Base-by-base conservation (phyloP, 1,140 invertebrate species). In the Pinna nobilis region DNA sequence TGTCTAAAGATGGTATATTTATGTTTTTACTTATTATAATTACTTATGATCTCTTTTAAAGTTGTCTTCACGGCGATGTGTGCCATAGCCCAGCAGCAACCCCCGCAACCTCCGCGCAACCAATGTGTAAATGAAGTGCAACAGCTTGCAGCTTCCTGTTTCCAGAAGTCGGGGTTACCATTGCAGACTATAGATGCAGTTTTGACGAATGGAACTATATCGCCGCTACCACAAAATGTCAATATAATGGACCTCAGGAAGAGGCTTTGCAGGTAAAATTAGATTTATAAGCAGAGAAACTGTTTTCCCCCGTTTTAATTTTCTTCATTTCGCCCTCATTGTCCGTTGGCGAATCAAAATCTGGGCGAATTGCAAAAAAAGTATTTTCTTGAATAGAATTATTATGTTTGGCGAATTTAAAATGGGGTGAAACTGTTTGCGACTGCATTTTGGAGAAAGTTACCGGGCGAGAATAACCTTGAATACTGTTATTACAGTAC, bases 181-280 rank as follows among this genome's bases (percentile, higher is more conserved):
- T 47, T 75, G 51, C 60, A 65, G 44, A 51, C 67, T 13, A 66
- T 65, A 1, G 67, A 75, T 32, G 73, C 73, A 25, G 63, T 75
- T 11, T 60, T 75, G 28, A 64, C 67, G 4, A 75, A 75, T n/a
- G 66, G 67, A 41, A 75, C 66, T 5, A 70, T 70, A 20, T 57
- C 66, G 5, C 73, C 60, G 37, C 37, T 75, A 9, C 73, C 73
- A 13, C 39, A 59, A 2, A 75, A 75, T 63, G 51, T 67, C 3
- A 70, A 75, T 35, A 9, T 75, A 23, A 37, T 50, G 23, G 67
- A 75, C 25, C 67, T 75, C 39, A 37, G 72, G 25, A 68, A 67
- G 30, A 63, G 35, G 2, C 35, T 74, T 15, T 74, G 72, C 66
- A 63, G 57, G 72, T 74, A 69, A 33, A 20, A 53, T 13, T 25